Conservation (phyloP, 2,113 vertebrate species). For the Pteropus alecto region DNA sequence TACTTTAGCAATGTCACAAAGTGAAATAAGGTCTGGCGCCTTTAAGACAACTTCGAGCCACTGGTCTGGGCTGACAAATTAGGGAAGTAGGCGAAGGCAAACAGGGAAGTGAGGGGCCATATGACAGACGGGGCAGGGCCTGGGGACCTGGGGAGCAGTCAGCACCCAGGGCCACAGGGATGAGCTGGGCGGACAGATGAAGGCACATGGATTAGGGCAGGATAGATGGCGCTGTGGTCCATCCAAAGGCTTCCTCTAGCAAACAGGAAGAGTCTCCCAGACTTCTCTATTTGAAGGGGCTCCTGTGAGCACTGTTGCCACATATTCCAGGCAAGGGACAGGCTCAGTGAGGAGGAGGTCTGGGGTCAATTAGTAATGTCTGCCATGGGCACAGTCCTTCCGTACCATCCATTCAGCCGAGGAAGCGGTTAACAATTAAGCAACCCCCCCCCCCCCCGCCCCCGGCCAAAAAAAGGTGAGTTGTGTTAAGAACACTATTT, state of each 20-base stretch:
- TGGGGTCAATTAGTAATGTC: not conserved
- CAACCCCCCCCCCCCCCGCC: too few relatives aligned
- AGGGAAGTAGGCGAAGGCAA: not conserved
- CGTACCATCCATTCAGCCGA: not conserved
- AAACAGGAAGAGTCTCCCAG: not conserved
- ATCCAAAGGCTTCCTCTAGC: not conserved
- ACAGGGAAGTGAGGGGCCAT: slow-evolving; percentile 10
- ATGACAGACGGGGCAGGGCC: not conserved
- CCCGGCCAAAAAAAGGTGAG: not conserved
- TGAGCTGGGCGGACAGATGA: not conserved
- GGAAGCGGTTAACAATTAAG: not conserved
- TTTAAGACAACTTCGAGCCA: not conserved
- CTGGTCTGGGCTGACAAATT: not conserved
- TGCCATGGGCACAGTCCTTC: accelerated
- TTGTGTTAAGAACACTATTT: not conserved
- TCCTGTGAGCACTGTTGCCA: not conserved
- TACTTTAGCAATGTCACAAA: not conserved
- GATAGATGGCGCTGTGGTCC: accelerated
- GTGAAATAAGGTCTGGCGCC: not conserved
- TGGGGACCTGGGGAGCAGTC: not conserved
- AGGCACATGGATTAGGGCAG: not conserved
- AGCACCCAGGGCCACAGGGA: not conserved
- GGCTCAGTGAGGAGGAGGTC: not conserved
- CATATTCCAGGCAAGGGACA: not conserved
- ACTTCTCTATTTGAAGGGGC: not conserved